Evolutionary conservation across 1,140 invertebrate species (phyloP), one percentile per base, ranked within the genome.

Genomic region (Ganaspis sp.): DNA sequence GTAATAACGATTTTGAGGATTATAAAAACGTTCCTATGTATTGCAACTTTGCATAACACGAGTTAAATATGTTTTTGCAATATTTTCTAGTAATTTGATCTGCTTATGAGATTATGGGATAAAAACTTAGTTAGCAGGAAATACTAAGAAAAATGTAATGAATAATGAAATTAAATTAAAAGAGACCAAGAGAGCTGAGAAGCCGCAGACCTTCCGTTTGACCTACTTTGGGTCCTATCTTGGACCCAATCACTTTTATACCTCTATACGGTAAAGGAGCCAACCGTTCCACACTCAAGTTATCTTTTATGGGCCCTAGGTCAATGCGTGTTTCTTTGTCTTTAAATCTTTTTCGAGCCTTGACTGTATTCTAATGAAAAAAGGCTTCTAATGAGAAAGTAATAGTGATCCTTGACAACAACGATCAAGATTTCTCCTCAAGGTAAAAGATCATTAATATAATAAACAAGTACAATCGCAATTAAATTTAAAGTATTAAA

Each of bases 201-300:
- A 49, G 45, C 45, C 45, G 45, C 45, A 49, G 74, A 70, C 64
- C 42, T 64, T 23, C 21, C 74, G 45, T 49, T 11, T 75, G 81
- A 78, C 83, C 83, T 21, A 84, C 81, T 84, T 84, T 49, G 37
- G 37, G 21, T 69, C 78, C 70, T 79, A 83, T 84, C 81, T 54
- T 58, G 69, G 74, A 29, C 17, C 75, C 72, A 54, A 84, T 83
- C 81, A 81, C 83, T 84, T 83, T 81, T 64, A 64, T 54, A 42
- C 29, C 26, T 70, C 45, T 49, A n/a, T 17, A 17, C 29, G 29
- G 45, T 45, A 45, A 73, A 23, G 40, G 19, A 70, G 53, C 71
- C 49, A 34, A 54, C 54, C 19, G 29, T 34, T 34, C 29, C 29
- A 34, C 29, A n/a, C 29, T 34, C 6, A 34, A 34, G 29, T 34